These are phyloP conservation scores for Semotilus atromaculatus DNA, from an alignment of 2,797 vertebrate genomes.

Conservation along the genomic window DNA sequence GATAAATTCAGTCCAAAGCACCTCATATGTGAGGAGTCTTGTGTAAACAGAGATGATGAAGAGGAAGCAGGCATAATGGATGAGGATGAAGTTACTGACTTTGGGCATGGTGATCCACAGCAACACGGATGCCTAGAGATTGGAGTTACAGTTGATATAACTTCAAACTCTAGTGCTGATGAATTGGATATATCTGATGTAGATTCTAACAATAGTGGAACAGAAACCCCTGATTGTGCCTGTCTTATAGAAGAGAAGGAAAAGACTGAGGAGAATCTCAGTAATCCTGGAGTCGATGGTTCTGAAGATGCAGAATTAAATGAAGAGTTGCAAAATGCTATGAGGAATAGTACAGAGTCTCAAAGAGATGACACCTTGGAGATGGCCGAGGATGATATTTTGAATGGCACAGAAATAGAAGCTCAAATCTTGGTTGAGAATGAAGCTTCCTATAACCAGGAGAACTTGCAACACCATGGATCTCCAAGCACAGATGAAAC, in stretches of 20 bases:
- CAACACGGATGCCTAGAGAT: neutral
- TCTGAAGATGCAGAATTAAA: neutral
- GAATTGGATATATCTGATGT: slow-evolving; percentile 1
- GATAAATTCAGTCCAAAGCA: neutral
- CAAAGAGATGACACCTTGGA: neutral
- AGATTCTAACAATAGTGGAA: neutral
- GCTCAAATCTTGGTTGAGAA: neutral
- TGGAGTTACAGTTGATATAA: neutral
- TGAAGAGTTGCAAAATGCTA: neutral
- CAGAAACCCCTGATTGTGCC: neutral
- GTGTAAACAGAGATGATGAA: neutral
- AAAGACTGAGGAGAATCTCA: neutral
- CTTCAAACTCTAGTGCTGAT: slow-evolving; percentile 1
- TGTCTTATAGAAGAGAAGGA: slow-evolving; percentile 3
- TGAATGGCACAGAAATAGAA: neutral
- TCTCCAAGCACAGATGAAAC: slow-evolving; percentile 12
- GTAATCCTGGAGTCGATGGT: neutral
- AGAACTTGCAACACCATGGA: neutral
- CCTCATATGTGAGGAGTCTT: neutral
- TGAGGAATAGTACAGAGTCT: neutral
- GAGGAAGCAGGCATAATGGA: neutral
- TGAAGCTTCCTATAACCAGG: slow-evolving; percentile 9
- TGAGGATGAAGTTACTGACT: neutral
- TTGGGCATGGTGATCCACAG: neutral
- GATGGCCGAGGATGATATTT: neutral